A percentile compares a stretch with the other conserved stretches of the same genome.
Evolutionary conservation across 2,113 vertebrate species (phyloP).

Genomic region (Pyxicephalus adspersus): DNA sequence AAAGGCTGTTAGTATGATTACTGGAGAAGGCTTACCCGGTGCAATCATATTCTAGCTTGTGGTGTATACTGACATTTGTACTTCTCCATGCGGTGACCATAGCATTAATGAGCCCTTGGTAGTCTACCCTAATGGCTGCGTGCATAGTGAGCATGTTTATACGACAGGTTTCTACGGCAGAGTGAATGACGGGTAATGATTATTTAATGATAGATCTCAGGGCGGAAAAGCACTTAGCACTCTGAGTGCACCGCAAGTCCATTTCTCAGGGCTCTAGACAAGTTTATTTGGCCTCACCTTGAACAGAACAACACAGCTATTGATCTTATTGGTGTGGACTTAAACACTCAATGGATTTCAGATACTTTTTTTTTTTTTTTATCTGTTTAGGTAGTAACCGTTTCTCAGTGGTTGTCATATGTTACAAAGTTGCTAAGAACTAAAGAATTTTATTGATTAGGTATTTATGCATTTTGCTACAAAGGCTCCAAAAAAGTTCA

Average conservation of each 20-base stretch:
- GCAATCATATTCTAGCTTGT: no score
- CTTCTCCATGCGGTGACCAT: background rate
- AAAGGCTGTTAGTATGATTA: no score
- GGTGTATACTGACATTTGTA: no score
- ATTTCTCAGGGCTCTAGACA: constrained; percentile 72
- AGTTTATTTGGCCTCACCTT: constrained; percentile 77
- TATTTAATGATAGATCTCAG: constrained; percentile 73
- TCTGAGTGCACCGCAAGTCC: constrained; percentile 67
- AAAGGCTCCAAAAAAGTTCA: no score
- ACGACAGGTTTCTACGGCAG: constrained; percentile 71
- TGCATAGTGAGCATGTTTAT: constrained; percentile 61
- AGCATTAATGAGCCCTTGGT: constrained; percentile 63
- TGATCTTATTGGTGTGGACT: constrained; percentile 70
- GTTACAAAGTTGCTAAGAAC: constrained; percentile 10
- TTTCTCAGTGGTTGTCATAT: constrained; percentile 54
- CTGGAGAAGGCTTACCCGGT: no score
- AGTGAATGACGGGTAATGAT: constrained; percentile 72
- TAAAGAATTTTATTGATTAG: background rate
- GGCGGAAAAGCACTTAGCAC: constrained; percentile 73
- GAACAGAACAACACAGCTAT: constrained; percentile 70
- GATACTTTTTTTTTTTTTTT: constrained; percentile 65
- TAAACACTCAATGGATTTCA: constrained; percentile 71
- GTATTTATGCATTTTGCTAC: no score
- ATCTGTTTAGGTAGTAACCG: constrained; percentile 63
- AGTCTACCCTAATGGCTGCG: constrained; percentile 62